Base-by-base conservation (phyloP, 2,797 vertebrate genomes). In the Cetoscarus ocellatus region DNA sequence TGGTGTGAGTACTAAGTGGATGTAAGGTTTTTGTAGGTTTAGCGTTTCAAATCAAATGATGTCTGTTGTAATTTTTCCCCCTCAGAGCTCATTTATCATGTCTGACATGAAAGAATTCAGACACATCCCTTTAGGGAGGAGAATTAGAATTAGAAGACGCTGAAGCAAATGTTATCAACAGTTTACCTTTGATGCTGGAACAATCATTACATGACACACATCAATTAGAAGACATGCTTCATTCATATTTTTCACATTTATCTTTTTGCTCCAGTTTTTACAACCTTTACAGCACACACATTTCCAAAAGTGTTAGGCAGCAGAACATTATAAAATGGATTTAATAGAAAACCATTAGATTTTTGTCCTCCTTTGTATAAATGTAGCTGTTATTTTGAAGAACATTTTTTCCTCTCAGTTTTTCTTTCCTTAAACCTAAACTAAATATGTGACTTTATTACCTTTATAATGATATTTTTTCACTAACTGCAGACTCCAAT, bases 181-280 rank as follows among this genome's bases (percentile, higher is more conserved):
- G 17, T 70, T 54, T 27, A 56, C 17, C 38, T 56, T 40, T 14
- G 57, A 50, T 35, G 10, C 42, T 10, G 15, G 17, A 34, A 15
- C 17, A 47, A 19, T 52, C 3, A 18, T 54, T 13, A 49, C 49
- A 38, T 42, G 51, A 52, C 55, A 43, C n/a, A 27, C 49, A 50
- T 14, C 52, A 42, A 8, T 18, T 10, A 48, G 42, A 45, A 9
- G 17, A 61, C 45, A 12, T 55, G 17, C 6, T 64, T n/a, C 47
- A 56, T 19, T 55, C 6, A 35, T 18, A 48, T 51, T 55, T n/a
- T n/a, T n/a, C n/a, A n/a, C n/a, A n/a, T n/a, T 48, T 59, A 15
- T 61, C 38, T 50, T 2, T 10, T 7, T 18, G 57, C 42, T 47
- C 7, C 39, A 19, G 36, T 38, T 60, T 51, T 13, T 8, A 48